A percentile compares a stretch with the other conserved stretches of the same genome.
Conservation (phyloP, 2,888 invertebrate genomes). For the Idaea biselata region DNA sequence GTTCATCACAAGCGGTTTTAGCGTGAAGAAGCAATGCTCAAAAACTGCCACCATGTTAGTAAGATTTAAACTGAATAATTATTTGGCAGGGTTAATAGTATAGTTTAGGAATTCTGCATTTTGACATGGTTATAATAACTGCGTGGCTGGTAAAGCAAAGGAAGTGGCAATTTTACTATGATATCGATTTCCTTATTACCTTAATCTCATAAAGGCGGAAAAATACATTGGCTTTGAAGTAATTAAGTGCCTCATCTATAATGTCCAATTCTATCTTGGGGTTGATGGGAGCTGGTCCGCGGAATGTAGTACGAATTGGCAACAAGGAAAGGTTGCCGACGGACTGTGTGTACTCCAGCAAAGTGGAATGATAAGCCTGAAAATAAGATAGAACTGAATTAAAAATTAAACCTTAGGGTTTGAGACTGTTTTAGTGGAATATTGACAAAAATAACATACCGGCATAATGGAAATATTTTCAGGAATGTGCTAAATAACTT, state of each 20-base stretch:
- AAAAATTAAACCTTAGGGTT: neutral
- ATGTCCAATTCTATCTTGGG: slow-evolving; percentile 89
- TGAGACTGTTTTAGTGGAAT: neutral
- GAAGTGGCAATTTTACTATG: neutral
- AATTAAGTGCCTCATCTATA: slow-evolving; percentile 97
- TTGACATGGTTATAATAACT: neutral
- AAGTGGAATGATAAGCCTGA: slow-evolving; percentile 97
- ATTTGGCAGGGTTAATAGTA: too few relatives aligned
- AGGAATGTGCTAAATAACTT: neutral
- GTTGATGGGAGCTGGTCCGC: slow-evolving; percentile 93
- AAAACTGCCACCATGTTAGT: too few relatives aligned
- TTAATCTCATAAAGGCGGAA: slow-evolving; percentile 99
- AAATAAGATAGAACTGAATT: slow-evolving; percentile 31
- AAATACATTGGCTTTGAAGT: slow-evolving; percentile 99
- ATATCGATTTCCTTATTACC: slow-evolving; percentile 69
- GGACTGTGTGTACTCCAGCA: slow-evolving; percentile 85
- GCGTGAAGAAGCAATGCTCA: too few relatives aligned
- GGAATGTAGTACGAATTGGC: slow-evolving; percentile 92
- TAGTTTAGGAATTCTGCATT: too few relatives aligned
- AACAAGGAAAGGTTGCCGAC: slow-evolving; percentile 96
- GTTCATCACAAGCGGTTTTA: too few relatives aligned
- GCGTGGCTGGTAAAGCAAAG: neutral
- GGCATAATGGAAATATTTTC: neutral
- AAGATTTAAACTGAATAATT: too few relatives aligned
- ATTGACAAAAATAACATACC: neutral